Percentiles rank a stretch among this genome's conserved stretches.
Evolutionary conservation across 2,888 invertebrate species (phyloP).

Genomic region (Phaonia tiefii): DNA sequence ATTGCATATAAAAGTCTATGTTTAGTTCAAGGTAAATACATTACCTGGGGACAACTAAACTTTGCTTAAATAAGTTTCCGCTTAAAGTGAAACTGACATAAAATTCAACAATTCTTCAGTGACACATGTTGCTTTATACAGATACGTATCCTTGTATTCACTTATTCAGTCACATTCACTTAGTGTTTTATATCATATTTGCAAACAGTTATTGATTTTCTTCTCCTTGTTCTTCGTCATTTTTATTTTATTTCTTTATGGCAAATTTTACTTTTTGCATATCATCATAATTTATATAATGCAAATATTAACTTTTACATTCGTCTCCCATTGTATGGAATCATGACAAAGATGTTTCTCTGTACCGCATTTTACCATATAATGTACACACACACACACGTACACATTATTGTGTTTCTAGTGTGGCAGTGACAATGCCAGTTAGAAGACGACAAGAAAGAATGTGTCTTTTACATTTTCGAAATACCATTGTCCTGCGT

Average conservation of each 20-base stretch:
- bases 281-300: conserved; percentile 36
- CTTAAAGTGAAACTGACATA: neutral
- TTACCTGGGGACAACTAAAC: no score
- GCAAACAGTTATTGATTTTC: no score
- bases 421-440: conserved; percentile 38
- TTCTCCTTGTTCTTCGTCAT: no score
- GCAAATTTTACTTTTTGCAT: conserved; percentile 15
- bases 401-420: neutral
- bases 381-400: no score
- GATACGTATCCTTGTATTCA: neutral
- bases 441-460: conserved; percentile 16
- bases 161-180: no score
- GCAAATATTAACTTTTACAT: conserved; percentile 44
- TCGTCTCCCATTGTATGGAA: conserved; percentile 2
- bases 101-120: neutral
- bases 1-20: no score
- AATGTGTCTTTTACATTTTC: conserved; percentile 19
- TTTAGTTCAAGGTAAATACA: no score
- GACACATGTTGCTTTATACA: conserved; percentile 10
- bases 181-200: no score
- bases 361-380: no score
- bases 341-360: conserved; percentile 24
- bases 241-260: neutral
- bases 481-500: neutral
- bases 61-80: no score